A percentile compares a stretch with the other conserved stretches of the same genome.
Conservation (phyloP, 2,888 invertebrate species). For the Phasia obesa region DNA sequence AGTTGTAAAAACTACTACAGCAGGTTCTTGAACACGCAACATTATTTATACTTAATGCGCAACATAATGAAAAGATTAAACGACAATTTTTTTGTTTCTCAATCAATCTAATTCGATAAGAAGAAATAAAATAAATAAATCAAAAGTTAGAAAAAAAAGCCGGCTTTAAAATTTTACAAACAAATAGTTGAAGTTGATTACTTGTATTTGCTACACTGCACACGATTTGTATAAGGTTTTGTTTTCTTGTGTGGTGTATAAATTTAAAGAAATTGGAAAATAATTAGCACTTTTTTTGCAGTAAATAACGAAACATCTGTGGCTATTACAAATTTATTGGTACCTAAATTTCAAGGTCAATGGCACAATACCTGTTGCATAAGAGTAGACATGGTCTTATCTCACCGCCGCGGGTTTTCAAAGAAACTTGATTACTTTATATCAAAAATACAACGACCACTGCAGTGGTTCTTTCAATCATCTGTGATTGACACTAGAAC, state of each 20-base stretch:
- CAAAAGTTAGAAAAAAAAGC: not conserved
- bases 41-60: conserved; percentile 62
- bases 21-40: conserved; percentile 50
- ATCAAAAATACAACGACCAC: no score
- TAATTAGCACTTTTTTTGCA: no score
- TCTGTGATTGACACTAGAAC: no score
- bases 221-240: not conserved
- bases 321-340: no score
- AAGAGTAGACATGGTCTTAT: no score
- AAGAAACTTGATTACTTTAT: no score
- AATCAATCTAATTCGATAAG: conserved; percentile 21
- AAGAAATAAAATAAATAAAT: not conserved
- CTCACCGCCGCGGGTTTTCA: no score
- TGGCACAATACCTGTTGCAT: no score
- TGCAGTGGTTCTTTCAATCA: no score
- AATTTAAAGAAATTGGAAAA: no score
- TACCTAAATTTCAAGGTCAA: no score
- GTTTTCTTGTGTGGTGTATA: not conserved
- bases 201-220: not conserved
- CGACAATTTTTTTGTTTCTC: not conserved
- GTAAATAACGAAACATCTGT: no score
- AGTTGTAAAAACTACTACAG: conserved; percentile 39
- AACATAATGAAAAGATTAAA: conserved; percentile 16
- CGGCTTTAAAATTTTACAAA: not conserved
- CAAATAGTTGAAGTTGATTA: not conserved